These are phyloP conservation scores for Crypturellus undulatus DNA, from an alignment of 2,113 vertebrate genomes.

Conservation along the genomic window DNA sequence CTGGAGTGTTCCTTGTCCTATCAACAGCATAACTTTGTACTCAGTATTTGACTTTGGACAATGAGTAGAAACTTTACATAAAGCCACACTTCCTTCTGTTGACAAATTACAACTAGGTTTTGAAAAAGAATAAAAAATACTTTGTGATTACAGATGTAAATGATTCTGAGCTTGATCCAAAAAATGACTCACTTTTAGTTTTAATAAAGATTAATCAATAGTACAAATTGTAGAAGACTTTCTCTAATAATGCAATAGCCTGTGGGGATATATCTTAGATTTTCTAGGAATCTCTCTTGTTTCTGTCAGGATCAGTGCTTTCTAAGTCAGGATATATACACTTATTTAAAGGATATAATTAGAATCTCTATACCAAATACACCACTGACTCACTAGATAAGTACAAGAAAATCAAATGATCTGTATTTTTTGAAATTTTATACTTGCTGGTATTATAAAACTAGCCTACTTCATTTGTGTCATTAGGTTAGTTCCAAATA, in stretches of 20 bases:
- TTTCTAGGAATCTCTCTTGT: neutral
- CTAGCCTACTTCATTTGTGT: neutral
- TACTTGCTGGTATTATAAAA: neutral
- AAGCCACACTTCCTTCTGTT: neutral
- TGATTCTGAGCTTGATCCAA: neutral
- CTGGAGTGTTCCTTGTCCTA: neutral
- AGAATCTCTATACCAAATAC: neutral
- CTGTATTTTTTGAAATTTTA: neutral
- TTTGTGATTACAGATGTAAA: neutral
- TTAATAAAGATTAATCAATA: neutral
- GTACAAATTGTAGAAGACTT: neutral
- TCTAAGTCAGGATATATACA: neutral
- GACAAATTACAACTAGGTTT: neutral
- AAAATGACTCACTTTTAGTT: neutral
- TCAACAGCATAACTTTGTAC: neutral
- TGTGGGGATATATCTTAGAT: neutral
- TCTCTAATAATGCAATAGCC: neutral
- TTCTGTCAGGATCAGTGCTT: neutral
- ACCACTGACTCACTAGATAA: accelerated
- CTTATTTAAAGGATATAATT: neutral
- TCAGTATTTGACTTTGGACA: neutral
- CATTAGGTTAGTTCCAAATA: neutral
- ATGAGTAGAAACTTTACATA: neutral
- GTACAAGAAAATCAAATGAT: neutral
- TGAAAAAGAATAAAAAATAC: neutral